These are phyloP conservation scores for Bombus cullumanus DNA, from an alignment of 1,140 invertebrate species.

Conservation along the genomic window DNA sequence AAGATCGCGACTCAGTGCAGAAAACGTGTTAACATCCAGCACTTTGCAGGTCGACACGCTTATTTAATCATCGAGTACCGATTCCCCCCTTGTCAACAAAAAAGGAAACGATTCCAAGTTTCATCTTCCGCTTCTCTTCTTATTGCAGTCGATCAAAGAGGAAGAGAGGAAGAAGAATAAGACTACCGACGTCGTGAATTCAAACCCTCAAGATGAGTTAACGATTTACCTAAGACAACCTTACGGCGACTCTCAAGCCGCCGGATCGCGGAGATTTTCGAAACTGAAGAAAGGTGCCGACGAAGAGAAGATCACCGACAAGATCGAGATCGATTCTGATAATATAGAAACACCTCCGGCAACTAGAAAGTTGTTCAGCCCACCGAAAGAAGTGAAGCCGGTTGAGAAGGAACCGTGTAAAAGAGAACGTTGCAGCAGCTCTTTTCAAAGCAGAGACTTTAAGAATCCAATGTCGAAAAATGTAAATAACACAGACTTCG, in stretches of 20 bases:
- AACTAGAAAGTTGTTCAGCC: conserved; percentile 87
- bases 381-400: conserved; percentile 85
- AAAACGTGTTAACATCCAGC: conserved; percentile 79
- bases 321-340: conserved; percentile 94
- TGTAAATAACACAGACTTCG: conserved; percentile 19
- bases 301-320: conserved; percentile 85
- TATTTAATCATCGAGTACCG: not conserved
- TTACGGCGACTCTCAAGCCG: conserved; percentile 58
- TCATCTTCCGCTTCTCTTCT: not conserved
- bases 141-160: conserved; percentile 83
- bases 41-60: conserved; percentile 79
- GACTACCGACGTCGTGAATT: conserved; percentile 54
- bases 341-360: conserved; percentile 95
- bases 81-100: not conserved
- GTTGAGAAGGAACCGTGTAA: conserved; percentile 80
- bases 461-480: conserved; percentile 58
- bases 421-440: conserved; percentile 78
- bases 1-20: conserved; percentile 80
- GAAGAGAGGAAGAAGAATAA: conserved; percentile 82
- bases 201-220: conserved; percentile 82
- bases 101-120: not conserved
- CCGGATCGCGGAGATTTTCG: conserved; percentile 68
- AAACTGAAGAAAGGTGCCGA: conserved; percentile 67
- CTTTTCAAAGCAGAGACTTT: conserved; percentile 71
- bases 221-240: conserved; percentile 87